Evolutionary conservation across 2,113 vertebrate genomes (phyloP), one percentile per base, ranked within the genome.

Genomic region (Alethe castanea): DNA sequence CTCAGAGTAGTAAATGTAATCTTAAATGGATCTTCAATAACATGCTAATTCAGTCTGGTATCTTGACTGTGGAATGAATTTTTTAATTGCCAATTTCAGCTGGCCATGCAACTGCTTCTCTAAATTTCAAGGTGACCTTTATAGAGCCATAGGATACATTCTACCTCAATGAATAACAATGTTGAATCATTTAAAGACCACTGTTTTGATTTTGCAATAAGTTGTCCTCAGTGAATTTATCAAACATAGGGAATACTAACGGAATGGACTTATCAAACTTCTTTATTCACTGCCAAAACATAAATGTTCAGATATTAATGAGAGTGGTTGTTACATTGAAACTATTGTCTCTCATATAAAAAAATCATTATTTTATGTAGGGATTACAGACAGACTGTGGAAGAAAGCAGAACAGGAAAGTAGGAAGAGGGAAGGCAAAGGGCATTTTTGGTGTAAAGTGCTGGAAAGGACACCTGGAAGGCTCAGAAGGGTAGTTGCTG

Each of bases 11-110:
- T 67, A 95, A 85, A 89, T 18, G 61, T 74, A 95, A 94, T 96
- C 84, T 94, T 92, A 92, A 96, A 89, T 81, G 50, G 57, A 87
- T 92, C 86, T 95, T 89, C 81, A 91, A 57, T 69, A 92, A 57
- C 71, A 88, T 66, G 59, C 44, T 94, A 95, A 96, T 95, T 94
- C 90, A 86, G 33, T 54, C 54, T 77, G 28, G 29, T 96, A 84
- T 95, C 84, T 95, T 72, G 88, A 77, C 59, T 53, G 33, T 11
- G 28, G 78, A 94, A 90, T 91, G 95, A 92, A 94, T 96, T 95
- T 87, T 85, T 48, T 90, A 85, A 81, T 76, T 67, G 38, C 53
- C 70, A 77, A 67, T 91, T 96, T 94, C 78, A 53, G 31, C 17
- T 77, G 61, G 26, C 31, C 81, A 38, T 1, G 14, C 38, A 86